Evolutionary conservation across 2,113 vertebrate genomes (phyloP), one percentile per base, ranked within the genome.

Genomic region (Pycnonotus jocosus): DNA sequence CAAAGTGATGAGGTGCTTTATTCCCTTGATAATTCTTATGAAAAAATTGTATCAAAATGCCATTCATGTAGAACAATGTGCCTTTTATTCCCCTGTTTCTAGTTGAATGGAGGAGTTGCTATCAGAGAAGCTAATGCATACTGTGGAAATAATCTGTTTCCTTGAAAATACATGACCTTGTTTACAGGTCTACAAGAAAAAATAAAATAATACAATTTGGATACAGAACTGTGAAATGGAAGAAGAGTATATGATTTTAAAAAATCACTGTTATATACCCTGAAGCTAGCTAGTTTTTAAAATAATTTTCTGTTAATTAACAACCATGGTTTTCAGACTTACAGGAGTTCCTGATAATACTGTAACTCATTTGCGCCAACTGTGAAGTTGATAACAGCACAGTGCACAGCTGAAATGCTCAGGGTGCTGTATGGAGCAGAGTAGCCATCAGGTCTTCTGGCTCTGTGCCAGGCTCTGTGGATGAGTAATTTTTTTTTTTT

Each of bases 1-100:
- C 64, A 84, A 94, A 93, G 65, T 81, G 76, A 93, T 3, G 31
- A 86, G 92, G 31, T 78, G 37, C 48, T 96, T 88, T 94, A 86
- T 68, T 96, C 82, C 60, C 72, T 28, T 94, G 82, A 9, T 90
- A 45, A 68, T 71, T 60, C 64, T 82, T 74, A 27, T 7, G 15
- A 73, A 93, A 86, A 93, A 78, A 73, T 10, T 0, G 12, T 70
- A 48, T 88, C 64, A 81, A 84, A 97, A 94, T 66, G 8, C 64
- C 58, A 22, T 57, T 66, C 2, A 0, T 81, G 82, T 71, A 81
- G 57, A 94, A 93, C 51, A 95, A 71, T 35, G n/a, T 90, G 48
- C 30, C 64, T 90, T 91, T 90, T 90, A 81, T 92, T 88, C 37
- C 35, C 12, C 24, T 50, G 12, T 86, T 94, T 81, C 88, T 78